Evolutionary conservation across 1,140 invertebrate genomes (phyloP).

Genomic region (Drosophila tani): DNA sequence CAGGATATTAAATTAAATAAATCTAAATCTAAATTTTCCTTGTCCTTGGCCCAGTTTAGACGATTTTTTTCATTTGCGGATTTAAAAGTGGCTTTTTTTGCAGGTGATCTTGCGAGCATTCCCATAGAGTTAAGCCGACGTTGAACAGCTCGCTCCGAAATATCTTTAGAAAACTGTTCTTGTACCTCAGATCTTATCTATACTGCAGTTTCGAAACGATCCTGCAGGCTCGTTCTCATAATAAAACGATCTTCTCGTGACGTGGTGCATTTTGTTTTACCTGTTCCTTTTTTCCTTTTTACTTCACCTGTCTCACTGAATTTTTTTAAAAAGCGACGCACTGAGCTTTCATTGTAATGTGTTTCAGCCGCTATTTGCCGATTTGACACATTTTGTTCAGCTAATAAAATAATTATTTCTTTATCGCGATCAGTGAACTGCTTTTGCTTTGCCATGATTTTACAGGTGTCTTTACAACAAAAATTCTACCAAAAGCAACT

Average conservation of each 20-base stretch:
- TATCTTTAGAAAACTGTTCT: neutral
- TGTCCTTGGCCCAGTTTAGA: constrained; percentile 4
- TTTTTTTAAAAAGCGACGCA: constrained; percentile 20
- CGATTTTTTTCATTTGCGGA: neutral
- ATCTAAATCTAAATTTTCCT: neutral
- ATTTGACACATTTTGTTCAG: constrained; percentile 26
- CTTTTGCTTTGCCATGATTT: too few relatives aligned
- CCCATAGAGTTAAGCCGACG: neutral
- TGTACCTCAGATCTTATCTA: neutral
- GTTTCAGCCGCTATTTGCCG: too few relatives aligned
- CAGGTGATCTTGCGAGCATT: neutral
- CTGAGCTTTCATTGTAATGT: constrained; percentile 5
- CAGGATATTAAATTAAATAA: too few relatives aligned
- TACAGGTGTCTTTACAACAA: too few relatives aligned
- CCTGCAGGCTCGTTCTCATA: neutral
- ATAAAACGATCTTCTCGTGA: neutral
- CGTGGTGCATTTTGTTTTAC: constrained; percentile 12
- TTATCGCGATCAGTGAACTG: too few relatives aligned
- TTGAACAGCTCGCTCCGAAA: neutral
- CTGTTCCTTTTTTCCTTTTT: neutral
- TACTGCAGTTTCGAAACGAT: neutral
- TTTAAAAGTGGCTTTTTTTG: constrained; percentile 5
- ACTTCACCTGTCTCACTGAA: constrained; percentile 13
- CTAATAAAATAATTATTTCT: too few relatives aligned
- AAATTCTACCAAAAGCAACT: too few relatives aligned